Conservation (phyloP, 2,797 vertebrate genomes). For the Danio choprae region DNA sequence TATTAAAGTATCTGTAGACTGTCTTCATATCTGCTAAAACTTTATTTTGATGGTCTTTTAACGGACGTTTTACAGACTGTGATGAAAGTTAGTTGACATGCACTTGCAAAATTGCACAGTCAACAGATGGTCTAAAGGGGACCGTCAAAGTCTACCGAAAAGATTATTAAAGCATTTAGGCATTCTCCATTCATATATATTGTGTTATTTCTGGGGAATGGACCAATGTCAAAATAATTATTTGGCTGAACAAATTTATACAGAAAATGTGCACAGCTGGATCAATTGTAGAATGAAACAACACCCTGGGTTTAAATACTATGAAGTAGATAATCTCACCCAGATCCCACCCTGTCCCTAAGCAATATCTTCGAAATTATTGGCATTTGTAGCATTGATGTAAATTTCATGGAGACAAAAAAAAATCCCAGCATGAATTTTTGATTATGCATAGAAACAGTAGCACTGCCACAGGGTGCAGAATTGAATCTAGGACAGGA, state of each 20-base stretch:
- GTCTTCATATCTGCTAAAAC: too few species aligned
- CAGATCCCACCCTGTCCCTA: background rate
- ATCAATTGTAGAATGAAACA: background rate
- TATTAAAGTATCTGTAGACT: too few species aligned
- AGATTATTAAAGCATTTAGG: too few species aligned
- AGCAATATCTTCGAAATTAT: background rate
- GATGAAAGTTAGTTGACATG: too few species aligned
- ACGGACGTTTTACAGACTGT: too few species aligned
- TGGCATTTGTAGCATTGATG: background rate
- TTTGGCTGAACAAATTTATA: background rate
- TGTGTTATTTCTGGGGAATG: slow-evolving; percentile 10
- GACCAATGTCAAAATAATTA: background rate
- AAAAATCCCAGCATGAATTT: background rate
- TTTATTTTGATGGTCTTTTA: too few species aligned
- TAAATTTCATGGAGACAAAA: background rate
- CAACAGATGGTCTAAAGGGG: too few species aligned
- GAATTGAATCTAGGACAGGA: slow-evolving; percentile 52
- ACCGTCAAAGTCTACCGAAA: too few species aligned
- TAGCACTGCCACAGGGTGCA: slow-evolving; percentile 27
- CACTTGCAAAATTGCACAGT: too few species aligned
- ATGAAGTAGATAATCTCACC: background rate
- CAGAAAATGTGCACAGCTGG: background rate
- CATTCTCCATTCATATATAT: background rate
- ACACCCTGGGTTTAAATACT: slow-evolving; percentile 13
- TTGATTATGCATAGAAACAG: slow-evolving; percentile 14